A percentile compares a stretch with the other conserved stretches of the same genome.
Evolutionary conservation across 2,888 invertebrate species (phyloP).

Genomic region (Drosophila kanekoi): DNA sequence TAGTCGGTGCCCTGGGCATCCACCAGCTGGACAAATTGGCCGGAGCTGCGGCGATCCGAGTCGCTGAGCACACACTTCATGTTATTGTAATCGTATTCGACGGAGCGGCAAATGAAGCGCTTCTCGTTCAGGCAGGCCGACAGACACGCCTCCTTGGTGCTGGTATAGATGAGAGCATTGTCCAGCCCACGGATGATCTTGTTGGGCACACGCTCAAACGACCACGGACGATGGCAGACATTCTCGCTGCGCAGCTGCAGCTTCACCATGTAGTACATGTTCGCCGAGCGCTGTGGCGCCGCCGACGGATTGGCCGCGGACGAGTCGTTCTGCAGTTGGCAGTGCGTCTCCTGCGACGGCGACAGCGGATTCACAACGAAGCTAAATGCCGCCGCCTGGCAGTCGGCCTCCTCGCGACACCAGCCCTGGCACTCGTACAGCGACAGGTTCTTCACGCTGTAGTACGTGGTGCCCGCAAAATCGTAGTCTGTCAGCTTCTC

Average conservation of each 20-base stretch:
- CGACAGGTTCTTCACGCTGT: slow-evolving; percentile 95
- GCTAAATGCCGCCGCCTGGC: slow-evolving; percentile 96
- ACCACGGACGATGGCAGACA: slow-evolving; percentile 96
- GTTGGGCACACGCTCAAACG: slow-evolving; percentile 96
- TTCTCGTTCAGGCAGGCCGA: slow-evolving; percentile 97
- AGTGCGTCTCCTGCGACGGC: slow-evolving; percentile 95
- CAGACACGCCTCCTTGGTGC: slow-evolving; percentile 96
- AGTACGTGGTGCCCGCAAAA: slow-evolving; percentile 95
- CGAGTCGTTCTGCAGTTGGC: slow-evolving; percentile 96
- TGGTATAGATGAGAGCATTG: slow-evolving; percentile 96
- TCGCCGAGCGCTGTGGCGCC: slow-evolving; percentile 92
- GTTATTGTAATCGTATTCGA: slow-evolving; percentile 97
- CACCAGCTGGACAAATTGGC: slow-evolving; percentile 94
- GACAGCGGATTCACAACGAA: slow-evolving; percentile 96
- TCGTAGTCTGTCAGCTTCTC: slow-evolving; percentile 97
- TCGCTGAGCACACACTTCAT: slow-evolving; percentile 96
- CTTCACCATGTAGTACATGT: slow-evolving; percentile 98
- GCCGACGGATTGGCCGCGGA: slow-evolving; percentile 95
- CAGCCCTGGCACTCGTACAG: slow-evolving; percentile 97
- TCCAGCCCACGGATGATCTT: slow-evolving; percentile 95
- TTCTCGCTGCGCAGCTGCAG: slow-evolving; percentile 94
- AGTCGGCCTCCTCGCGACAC: slow-evolving; percentile 96
- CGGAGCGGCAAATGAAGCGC: slow-evolving; percentile 95
- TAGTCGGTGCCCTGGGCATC: slow-evolving; percentile 92
- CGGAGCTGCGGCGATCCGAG: slow-evolving; percentile 94